A percentile compares a stretch with the other conserved stretches of the same genome.
phyloP scores from a whole-genome alignment of 1,140 invertebrate species.

The Drosophila nigromelanica region DNA sequence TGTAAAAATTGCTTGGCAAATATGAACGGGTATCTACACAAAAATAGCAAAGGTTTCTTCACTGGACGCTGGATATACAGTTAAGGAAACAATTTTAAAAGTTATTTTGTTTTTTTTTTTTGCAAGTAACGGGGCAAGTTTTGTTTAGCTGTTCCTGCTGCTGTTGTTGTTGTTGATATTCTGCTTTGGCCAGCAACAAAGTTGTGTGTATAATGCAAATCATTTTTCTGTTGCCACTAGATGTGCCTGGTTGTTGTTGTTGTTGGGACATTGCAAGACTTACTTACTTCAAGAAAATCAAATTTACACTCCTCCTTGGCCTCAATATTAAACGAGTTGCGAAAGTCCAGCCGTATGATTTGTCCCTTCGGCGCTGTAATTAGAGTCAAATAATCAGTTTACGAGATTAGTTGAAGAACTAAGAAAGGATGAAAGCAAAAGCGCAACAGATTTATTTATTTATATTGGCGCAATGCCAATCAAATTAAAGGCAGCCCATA shows the following conservation, averaged over 20 bases:
- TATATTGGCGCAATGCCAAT: neutral
- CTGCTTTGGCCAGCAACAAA: conserved; percentile 22
- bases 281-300: conserved; percentile 91
- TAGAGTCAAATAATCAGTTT: conserved; percentile 47
- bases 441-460: conserved; percentile 15
- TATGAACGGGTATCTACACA: neutral
- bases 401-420: neutral
- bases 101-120: conserved; percentile 29
- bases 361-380: conserved; percentile 90
- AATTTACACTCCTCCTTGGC: conserved; percentile 90
- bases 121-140: conserved; percentile 15
- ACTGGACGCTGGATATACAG: conserved; percentile 25
- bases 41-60: conserved; percentile 14
- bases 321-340: conserved; percentile 92
- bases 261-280: conserved; percentile 33
- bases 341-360: conserved; percentile 91
- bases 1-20: conserved; percentile 29
- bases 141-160: conserved; percentile 19
- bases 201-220: conserved; percentile 18
- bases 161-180: neutral
- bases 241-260: conserved; percentile 10
- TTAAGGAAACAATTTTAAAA: conserved; percentile 59
- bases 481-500: neutral
- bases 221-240: conserved; percentile 14
- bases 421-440: no score